phyloP scores from a whole-genome alignment of 2,888 invertebrate genomes.

The Apamea crenata region DNA sequence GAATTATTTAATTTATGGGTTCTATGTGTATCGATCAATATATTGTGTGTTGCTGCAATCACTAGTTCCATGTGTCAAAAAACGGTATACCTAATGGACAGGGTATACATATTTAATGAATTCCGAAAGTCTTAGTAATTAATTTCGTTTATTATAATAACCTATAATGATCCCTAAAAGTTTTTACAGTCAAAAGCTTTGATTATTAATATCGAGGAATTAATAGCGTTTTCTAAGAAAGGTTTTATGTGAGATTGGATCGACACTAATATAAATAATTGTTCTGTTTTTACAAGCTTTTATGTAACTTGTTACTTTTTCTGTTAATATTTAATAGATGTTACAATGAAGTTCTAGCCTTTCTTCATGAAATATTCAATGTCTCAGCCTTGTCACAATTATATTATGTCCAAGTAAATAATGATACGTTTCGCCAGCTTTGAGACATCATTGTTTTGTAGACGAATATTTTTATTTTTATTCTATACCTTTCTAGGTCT shows the following conservation, averaged over 20 bases:
- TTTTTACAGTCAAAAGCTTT: not conserved
- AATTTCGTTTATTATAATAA: no score
- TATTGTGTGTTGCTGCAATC: no score
- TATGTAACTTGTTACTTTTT: not conserved
- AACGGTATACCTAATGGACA: no score
- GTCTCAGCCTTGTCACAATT: not conserved
- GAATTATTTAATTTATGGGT: no score
- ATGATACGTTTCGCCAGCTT: not conserved
- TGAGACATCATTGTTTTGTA: not conserved
- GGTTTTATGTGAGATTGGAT: not conserved
- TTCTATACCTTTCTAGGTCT: not conserved
- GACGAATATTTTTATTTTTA: not conserved
- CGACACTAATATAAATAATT: not conserved
- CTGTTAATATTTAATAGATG: constrained; percentile 5
- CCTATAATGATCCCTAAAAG: not conserved
- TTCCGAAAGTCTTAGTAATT: no score
- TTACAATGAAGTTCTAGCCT: constrained; percentile 1
- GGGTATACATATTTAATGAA: no score
- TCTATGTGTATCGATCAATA: no score
- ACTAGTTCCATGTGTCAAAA: no score
- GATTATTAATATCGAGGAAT: not conserved
- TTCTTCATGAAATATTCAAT: constrained; percentile 37
- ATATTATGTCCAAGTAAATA: not conserved
- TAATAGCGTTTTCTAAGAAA: not conserved
- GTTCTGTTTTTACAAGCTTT: not conserved